Conservation (phyloP, 2,888 invertebrate genomes). For the Strigamia transsilvanica region DNA sequence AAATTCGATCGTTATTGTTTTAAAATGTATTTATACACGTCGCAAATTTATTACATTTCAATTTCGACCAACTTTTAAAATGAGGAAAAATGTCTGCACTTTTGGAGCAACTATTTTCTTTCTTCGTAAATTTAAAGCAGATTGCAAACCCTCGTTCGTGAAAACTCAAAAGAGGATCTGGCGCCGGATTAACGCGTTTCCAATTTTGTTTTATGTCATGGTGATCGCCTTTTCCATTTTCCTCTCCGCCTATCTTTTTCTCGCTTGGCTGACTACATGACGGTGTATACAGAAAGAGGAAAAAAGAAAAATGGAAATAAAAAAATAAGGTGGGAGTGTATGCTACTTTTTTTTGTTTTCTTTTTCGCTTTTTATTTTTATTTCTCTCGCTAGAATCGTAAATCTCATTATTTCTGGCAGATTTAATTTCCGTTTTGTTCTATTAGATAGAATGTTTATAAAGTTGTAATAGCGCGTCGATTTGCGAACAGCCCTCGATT, state of each 20-base stretch:
- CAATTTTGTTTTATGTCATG: conserved; percentile 37
- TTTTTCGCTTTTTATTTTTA: neutral
- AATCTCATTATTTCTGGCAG: neutral
- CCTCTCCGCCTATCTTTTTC: conserved; percentile 30
- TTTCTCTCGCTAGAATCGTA: neutral
- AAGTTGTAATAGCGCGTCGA: neutral
- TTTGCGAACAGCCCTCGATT: neutral
- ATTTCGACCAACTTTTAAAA: neutral
- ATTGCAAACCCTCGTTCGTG: neutral
- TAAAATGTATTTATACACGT: neutral
- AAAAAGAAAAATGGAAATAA: no score
- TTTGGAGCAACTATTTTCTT: no score
- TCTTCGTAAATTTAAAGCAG: neutral
- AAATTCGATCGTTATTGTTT: conserved; percentile 17
- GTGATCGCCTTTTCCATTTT: conserved; percentile 39
- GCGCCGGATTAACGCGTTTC: conserved; percentile 26
- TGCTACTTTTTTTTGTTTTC: neutral
- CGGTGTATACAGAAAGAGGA: neutral
- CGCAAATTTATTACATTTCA: neutral
- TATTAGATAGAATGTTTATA: neutral
- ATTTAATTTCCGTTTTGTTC: neutral
- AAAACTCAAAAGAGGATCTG: neutral
- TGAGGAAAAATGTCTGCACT: neutral
- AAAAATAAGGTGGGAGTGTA: no score
- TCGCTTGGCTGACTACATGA: conserved; percentile 9